Base-by-base conservation (phyloP, 2,113 vertebrate species). In the Eublepharis macularius region DNA sequence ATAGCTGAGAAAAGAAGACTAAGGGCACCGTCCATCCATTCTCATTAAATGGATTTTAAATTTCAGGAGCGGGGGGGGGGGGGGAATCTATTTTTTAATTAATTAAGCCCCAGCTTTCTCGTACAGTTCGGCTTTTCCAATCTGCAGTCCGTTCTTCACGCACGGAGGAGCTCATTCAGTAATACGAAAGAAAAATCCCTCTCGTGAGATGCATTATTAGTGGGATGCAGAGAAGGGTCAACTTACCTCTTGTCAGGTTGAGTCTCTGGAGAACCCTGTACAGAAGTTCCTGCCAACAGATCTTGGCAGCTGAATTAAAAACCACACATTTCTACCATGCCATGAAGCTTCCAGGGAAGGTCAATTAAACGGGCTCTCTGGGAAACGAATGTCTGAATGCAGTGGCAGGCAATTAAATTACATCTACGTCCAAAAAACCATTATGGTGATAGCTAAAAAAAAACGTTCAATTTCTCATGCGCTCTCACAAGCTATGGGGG, bases 1-100 rank as follows among this genome's bases (percentile, higher is more conserved):
- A 51, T 51, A 51, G 49, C 49, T 13, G 14, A 51, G 49, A 51
- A 51, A 51, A 51, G 49, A 51, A 51, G 10, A 51, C 6, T 10
- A 47, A 47, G n/a, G 29, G 54, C 12, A 43, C 24, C 12, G 29
- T 12, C 45, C 34, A 17, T 72, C 14, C 68, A 24, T 26, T 72
- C 68, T 73, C 47, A 32, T 57, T 69, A 49, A 45, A 81, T 49
- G n/a, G 43, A 26, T 87, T 90, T 80, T 90, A 83, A 86, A 91
- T 90, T 94, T 91, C 74, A 83, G 84, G 43, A 72, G n/a, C n/a
- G 49, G 49, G 51, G 19, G 17, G 14, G 54, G 54, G 54, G 26
- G 2, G 26, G 10, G 51, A 41, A 41, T 57, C 47, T 47, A 19
- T 29, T 54, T 72, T 29, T 47, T 60, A 65, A 49, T 73, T 76